These are phyloP conservation scores for Yponomeuta plumbellus DNA, from an alignment of 2,888 invertebrate species.

Conservation along the genomic window DNA sequence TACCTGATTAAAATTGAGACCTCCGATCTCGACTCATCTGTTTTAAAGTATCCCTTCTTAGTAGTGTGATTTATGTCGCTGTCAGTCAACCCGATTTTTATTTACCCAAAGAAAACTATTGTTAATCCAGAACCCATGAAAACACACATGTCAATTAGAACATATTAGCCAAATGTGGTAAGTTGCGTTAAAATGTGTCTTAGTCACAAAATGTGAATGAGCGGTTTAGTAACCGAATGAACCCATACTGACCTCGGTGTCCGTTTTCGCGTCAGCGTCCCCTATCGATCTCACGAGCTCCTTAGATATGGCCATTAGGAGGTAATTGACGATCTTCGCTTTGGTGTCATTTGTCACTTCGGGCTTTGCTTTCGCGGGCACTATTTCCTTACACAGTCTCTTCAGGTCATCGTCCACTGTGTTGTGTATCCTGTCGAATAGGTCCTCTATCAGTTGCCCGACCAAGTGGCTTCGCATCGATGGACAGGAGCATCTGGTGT, in stretches of 20 bases:
- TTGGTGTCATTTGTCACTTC: conserved; percentile 61
- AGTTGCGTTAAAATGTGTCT: conserved; percentile 24
- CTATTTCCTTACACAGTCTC: conserved; percentile 58
- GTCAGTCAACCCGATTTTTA: too few relatives aligned
- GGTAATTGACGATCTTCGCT: conserved; percentile 71
- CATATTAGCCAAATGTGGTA: conserved; percentile 4
- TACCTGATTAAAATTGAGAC: too few relatives aligned
- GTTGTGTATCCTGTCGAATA: conserved; percentile 66
- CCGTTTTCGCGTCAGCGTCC: conserved; percentile 71
- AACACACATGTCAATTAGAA: neutral
- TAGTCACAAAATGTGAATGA: conserved; percentile 46
- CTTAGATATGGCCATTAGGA: conserved; percentile 71
- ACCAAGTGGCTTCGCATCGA: conserved; percentile 66
- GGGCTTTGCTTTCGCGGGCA: conserved; percentile 38
- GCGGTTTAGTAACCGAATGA: neutral
- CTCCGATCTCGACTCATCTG: too few relatives aligned
- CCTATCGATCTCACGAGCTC: conserved; percentile 71
- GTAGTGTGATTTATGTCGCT: too few relatives aligned
- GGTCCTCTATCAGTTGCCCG: conserved; percentile 65
- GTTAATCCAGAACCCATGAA: conserved; percentile 3
- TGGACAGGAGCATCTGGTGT: conserved; percentile 64
- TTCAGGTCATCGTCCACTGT: conserved; percentile 59
- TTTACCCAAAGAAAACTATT: neutral
- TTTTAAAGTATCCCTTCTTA: too few relatives aligned
- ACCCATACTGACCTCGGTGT: conserved; percentile 59